Percentiles rank a stretch among this genome's conserved stretches.
Evolutionary conservation across 2,113 vertebrate genomes (phyloP).

Genomic region (Oreocharis arfaki): DNA sequence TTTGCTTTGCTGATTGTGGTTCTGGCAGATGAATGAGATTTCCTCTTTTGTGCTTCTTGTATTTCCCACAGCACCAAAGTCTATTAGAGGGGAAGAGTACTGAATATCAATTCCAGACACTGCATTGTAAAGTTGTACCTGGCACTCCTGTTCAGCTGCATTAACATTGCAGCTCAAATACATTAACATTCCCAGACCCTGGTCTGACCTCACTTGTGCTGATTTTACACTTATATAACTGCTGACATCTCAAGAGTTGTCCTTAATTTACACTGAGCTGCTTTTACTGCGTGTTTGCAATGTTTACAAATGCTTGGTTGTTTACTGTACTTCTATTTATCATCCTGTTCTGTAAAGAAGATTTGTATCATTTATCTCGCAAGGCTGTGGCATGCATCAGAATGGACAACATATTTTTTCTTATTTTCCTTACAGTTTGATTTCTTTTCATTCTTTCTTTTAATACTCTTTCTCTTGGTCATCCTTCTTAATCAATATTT

Average conservation of each 20-base stretch:
- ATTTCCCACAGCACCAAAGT: neutral
- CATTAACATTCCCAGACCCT: constrained; percentile 31
- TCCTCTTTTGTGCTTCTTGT: neutral
- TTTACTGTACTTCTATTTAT: neutral
- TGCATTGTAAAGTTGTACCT: neutral
- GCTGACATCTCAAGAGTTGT: constrained; percentile 1
- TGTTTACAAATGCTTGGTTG: neutral
- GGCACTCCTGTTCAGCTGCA: neutral
- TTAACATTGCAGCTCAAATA: constrained; percentile 33
- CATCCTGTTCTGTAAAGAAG: neutral
- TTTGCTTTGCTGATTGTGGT: constrained; percentile 14
- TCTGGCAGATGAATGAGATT: neutral
- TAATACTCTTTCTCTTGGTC: neutral
- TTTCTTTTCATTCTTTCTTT: neutral
- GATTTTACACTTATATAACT: constrained; percentile 44
- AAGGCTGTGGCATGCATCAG: neutral
- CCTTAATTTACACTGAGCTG: constrained; percentile 19
- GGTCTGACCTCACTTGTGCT: constrained; percentile 16
- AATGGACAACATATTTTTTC: neutral
- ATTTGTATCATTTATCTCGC: neutral
- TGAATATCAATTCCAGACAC: constrained; percentile 17
- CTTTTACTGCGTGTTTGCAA: neutral
- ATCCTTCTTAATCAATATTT: neutral
- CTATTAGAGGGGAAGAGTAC: neutral
- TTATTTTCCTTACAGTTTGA: neutral